These are phyloP conservation scores for Phoxinus dragarum DNA, from an alignment of 2,797 vertebrate genomes.

Conservation along the genomic window DNA sequence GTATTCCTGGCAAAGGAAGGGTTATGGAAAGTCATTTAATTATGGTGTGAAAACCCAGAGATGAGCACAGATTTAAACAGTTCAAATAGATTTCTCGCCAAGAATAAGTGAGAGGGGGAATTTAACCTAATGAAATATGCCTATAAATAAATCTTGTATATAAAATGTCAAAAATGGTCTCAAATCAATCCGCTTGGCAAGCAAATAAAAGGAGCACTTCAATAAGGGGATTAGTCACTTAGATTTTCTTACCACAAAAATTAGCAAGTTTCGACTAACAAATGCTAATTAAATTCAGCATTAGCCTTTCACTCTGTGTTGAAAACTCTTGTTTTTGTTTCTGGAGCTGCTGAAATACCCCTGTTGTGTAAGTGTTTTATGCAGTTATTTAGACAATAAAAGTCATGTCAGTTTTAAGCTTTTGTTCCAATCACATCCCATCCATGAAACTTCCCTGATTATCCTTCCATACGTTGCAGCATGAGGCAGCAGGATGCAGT, in stretches of 20 bases:
- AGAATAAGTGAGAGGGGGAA: conserved; percentile 35
- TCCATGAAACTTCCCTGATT: conserved; percentile 36
- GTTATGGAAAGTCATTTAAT: conserved; percentile 58
- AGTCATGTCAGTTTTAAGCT: conserved; percentile 20
- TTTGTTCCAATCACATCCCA: conserved; percentile 35
- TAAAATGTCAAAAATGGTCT: not conserved
- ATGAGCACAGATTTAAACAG: conserved; percentile 54
- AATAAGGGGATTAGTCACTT: not conserved
- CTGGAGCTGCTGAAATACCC: conserved; percentile 31
- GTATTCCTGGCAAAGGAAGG: conserved; percentile 59
- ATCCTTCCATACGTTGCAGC: conserved; percentile 44
- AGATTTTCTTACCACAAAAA: conserved; percentile 27
- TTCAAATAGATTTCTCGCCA: conserved; percentile 16
- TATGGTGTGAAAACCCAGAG: conserved; percentile 56
- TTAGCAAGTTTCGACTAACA: not conserved
- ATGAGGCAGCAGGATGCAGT: conserved; percentile 39
- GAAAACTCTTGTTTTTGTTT: conserved; percentile 19
- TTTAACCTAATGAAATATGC: conserved; percentile 43
- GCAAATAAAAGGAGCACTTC: not conserved
- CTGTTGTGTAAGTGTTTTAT: conserved; percentile 25
- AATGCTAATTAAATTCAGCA: not conserved
- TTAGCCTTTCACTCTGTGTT: conserved; percentile 12
- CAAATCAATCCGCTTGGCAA: conserved; percentile 20
- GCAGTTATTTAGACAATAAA: conserved; percentile 11
- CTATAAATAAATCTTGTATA: conserved; percentile 45